A percentile compares a stretch with the other conserved stretches of the same genome.
These are phyloP conservation scores for Lutraria lutraria DNA, from an alignment of 2,888 invertebrate species.

Conservation along the genomic window DNA sequence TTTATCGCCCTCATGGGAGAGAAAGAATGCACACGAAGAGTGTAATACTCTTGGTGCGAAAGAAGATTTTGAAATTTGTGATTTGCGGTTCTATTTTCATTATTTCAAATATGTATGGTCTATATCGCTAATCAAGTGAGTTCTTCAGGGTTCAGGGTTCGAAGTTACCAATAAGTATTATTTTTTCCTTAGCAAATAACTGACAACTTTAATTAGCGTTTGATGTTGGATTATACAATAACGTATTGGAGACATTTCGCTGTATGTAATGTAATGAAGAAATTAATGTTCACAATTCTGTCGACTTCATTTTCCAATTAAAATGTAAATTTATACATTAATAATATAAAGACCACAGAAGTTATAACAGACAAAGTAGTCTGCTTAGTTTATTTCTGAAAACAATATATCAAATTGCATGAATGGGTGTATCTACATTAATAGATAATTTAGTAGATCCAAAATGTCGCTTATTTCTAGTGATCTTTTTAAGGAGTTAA, in stretches of 20 bases:
- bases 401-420: background rate
- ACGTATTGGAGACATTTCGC: background rate
- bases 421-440: background rate
- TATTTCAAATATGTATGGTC: background rate
- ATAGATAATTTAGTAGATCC: background rate
- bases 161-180: background rate
- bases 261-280: background rate
- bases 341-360: background rate
- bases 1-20: background rate
- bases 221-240: background rate
- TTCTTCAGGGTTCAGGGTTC: background rate
- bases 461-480: background rate
- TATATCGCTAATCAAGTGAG: too few relatives aligned
- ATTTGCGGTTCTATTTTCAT: background rate
- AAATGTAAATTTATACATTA: background rate
- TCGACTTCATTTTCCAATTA: background rate
- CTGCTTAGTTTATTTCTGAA: background rate
- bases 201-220: background rate
- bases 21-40: background rate
- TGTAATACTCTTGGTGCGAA: background rate
- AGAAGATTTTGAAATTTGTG: background rate
- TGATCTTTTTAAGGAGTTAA: background rate
- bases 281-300: background rate
- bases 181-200: background rate
- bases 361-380: background rate